A percentile compares a stretch with the other conserved stretches of the same genome.
phyloP scores from a whole-genome alignment of 2,113 vertebrate species.

The Callocephalon fimbriatum region DNA sequence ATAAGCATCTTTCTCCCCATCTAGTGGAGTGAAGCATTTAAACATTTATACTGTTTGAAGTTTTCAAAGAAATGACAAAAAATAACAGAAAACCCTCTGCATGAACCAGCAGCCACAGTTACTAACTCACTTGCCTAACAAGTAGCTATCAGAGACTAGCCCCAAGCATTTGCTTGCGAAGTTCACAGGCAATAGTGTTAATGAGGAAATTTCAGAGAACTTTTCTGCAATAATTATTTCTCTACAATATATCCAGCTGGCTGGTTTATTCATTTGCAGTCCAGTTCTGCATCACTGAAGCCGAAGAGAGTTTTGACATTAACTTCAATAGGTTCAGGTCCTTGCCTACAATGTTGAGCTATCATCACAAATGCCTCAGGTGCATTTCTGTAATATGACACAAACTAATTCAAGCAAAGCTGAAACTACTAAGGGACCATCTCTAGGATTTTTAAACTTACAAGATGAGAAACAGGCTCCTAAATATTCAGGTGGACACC shows the following conservation, averaged over 20 bases:
- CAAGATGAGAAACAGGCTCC: not conserved
- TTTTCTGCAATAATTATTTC: constrained; percentile 19
- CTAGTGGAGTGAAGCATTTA: constrained; percentile 40
- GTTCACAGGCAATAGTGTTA: not conserved
- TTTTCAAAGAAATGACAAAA: constrained; percentile 23
- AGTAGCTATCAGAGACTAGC: not conserved
- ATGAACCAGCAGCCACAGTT: not conserved
- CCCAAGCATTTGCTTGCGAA: constrained; percentile 18
- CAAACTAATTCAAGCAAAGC: constrained; percentile 7
- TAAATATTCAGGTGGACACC: not conserved
- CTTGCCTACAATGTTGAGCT: not conserved
- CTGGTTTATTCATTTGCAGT: constrained; percentile 27
- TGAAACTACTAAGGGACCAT: not conserved
- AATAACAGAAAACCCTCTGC: not conserved
- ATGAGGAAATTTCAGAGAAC: constrained; percentile 19
- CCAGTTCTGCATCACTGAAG: constrained; percentile 28
- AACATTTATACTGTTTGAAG: constrained; percentile 16
- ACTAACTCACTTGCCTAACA: not conserved
- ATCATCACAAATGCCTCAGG: not conserved
- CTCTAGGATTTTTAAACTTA: not conserved
- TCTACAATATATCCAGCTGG: not conserved
- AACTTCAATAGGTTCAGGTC: not conserved
- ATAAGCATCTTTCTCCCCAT: constrained; percentile 18
- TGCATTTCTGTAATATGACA: not conserved
- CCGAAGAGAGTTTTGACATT: constrained; percentile 13